These are phyloP conservation scores for Psilopsiagon aurifrons DNA, from an alignment of 2,113 vertebrate genomes.

Conservation along the genomic window DNA sequence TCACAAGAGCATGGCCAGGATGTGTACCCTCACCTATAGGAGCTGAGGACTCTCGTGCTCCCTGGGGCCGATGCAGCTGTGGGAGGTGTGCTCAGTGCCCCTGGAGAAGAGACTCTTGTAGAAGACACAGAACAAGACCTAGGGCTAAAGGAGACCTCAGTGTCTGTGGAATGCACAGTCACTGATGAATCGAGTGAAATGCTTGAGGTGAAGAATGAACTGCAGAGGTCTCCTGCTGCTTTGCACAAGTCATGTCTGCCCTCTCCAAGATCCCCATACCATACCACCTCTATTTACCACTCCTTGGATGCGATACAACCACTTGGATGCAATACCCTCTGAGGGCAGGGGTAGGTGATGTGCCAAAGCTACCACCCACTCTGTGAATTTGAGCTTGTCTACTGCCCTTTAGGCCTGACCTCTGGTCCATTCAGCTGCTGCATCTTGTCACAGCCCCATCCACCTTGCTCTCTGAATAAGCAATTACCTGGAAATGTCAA, in stretches of 20 bases:
- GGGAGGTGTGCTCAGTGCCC: not conserved
- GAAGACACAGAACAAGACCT: not conserved
- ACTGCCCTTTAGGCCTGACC: not conserved
- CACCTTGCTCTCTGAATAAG: not conserved
- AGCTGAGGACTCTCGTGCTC: not conserved
- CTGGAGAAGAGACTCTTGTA: not conserved
- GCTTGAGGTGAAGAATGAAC: not conserved
- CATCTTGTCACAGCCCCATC: not conserved
- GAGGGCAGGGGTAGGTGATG: not conserved
- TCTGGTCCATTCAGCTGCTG: not conserved
- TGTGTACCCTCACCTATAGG: not conserved
- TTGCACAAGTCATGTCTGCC: not conserved
- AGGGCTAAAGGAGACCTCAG: not conserved
- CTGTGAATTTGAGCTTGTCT: not conserved
- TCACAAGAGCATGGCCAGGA: not conserved
- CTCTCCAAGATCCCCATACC: not conserved
- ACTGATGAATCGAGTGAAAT: not conserved
- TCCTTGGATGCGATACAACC: not conserved
- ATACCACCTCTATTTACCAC: not conserved
- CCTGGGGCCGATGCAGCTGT: accelerated
- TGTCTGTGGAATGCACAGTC: not conserved
- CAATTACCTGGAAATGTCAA: not conserved
- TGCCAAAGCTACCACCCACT: not conserved
- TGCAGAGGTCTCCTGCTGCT: not conserved
- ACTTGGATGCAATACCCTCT: not conserved